Evolutionary conservation across 2,797 vertebrate species (phyloP), one percentile per base, ranked within the genome.

Genomic region (Babyrousa celebensis): DNA sequence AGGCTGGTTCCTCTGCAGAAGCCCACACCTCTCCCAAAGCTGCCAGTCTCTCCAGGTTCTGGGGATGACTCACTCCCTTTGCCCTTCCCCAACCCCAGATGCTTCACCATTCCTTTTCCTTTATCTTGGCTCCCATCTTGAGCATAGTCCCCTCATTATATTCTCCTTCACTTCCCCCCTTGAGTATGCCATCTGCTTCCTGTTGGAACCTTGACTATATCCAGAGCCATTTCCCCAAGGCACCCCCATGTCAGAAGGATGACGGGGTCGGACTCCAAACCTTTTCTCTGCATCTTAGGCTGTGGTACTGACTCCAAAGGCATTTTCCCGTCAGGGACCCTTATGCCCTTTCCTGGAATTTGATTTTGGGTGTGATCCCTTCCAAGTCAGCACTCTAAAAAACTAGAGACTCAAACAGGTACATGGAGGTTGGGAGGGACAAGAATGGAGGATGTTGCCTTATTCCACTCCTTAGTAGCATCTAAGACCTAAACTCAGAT

Each of bases 291-390:
- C 15, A 12, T 48, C 60, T 67, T 36, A 17, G 63, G n/a, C 6
- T 62, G n/a, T 23, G 32, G 43, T 14, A 29, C 40, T 65, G n/a
- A 65, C 56, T 89, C 60, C 54, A 77, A 89, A 63, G 60, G 68
- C 5, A 21, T 70, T 79, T 93, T 89, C 40, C 68, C 78, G 21
- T 25, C 40, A 17, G 12, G 25, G 10, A 5, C 68, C 21, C 58
- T 78, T 65, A 14, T 11, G 5, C 10, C 63, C 48, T 91, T 60
- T 93, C 68, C 84, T 92, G 21, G 32, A 83, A 79, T 74, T 78
- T 62, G 70, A 29, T 83, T 63, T 20, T 60, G 6, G 8, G 25
- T 63, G 3, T 79, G 77, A 67, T 25, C 29, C 62, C 84, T 43
- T 29, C 11, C 12, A 58, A 65, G 36, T 20, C 58, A 79, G 15